phyloP scores from a whole-genome alignment of 2,113 vertebrate genomes.

The Mus spicilegus region DNA sequence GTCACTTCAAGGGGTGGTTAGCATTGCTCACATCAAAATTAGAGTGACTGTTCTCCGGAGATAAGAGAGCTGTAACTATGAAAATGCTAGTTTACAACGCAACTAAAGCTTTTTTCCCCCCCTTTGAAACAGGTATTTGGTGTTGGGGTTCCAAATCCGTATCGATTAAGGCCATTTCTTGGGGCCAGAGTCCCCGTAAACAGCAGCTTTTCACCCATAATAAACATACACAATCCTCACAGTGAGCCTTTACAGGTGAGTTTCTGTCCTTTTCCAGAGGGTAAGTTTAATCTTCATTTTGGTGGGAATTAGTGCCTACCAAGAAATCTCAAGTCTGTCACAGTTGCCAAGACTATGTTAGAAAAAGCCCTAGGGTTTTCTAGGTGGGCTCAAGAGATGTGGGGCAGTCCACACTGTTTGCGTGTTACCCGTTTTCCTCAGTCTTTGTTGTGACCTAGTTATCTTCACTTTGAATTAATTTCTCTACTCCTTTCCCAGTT shows the following conservation, averaged over 20 bases:
- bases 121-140: conserved; percentile 95
- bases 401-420: background rate
- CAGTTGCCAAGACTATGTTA: background rate
- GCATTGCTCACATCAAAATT: conserved; percentile 39
- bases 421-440: background rate
- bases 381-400: background rate
- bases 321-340: conserved; percentile 4
- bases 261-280: background rate
- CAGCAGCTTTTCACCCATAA: conserved; percentile 99
- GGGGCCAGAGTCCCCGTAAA: conserved; percentile 99
- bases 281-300: conserved; percentile 13
- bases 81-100: background rate
- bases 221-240: conserved; percentile 98
- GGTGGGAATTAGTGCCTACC: conserved; percentile 25
- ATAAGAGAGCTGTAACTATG: background rate
- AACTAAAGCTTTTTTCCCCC: conserved; percentile 2
- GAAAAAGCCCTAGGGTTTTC: background rate
- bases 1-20: background rate
- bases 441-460: background rate
- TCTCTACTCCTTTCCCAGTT: background rate
- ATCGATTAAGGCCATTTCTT: conserved; percentile 96
- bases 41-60: background rate
- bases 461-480: background rate
- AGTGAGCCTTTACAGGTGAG: conserved; percentile 97
- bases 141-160: conserved; percentile 98